Evolutionary conservation across 1,140 invertebrate species (phyloP), one percentile per base, ranked within the genome.

Genomic region (Orius laevigatus): DNA sequence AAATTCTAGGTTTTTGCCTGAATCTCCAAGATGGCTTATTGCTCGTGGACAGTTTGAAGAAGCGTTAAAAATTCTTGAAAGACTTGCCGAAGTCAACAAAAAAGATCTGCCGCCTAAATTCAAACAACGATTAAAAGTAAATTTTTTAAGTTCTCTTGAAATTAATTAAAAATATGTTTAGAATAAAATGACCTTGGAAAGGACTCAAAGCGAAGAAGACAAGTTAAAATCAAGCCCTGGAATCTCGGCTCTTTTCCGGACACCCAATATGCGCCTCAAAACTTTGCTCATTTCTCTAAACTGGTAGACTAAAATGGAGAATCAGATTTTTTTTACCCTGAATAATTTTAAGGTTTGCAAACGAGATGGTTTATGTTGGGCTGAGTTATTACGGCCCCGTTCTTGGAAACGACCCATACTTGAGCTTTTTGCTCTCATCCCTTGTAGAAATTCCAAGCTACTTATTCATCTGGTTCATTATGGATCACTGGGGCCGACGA

Each of bases 381-480:
- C 63, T 88, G 38, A 87, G 82, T 52, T 87, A 89, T 58, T 90
- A 90, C 54, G 84, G 85, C 0, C 85, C 85, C 10, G 77, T 83
- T 5, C 69, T 91, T 12, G 85, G 84, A 16, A 81, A 69, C 53
- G 81, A 87, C 62, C 78, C 86, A 56, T 86, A 89, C 62, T 68
- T 90, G 50, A 88, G 83, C 58, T 90, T 90, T 60, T 76, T 89
- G 43, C 68, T 89, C 15, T 84, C 84, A 12, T 83, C 81, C 0
- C 69, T 78, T 1, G 83, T 86, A 10, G 86, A 91, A 62, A 74
- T 90, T 45, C 85, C 86, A 0, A 87, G 84, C 57, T 89, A 88
- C 58, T 62, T 88, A 25, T 71, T 78, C 1, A 84, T 84, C 58
- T 88, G 83, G 84, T 60, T 84, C 32, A 70, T 88, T 10, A 87